Base-by-base conservation (phyloP, 2,888 invertebrate genomes). In the Paralinhomoeus sp. region DNA sequence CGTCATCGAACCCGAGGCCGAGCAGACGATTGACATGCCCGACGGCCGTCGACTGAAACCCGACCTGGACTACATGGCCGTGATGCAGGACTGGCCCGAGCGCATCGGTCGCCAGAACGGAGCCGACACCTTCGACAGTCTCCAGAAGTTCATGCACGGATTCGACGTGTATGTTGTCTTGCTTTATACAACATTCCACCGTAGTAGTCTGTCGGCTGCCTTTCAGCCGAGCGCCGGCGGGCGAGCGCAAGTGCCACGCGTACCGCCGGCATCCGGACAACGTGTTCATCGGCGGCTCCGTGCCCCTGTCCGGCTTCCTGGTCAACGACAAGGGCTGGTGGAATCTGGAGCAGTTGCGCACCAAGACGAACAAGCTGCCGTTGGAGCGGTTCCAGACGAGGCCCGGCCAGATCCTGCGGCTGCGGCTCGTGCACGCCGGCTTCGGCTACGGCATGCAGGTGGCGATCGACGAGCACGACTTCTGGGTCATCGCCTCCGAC, bases 261-360 rank as follows among this genome's bases (percentile, higher is more conserved):
- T 23, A 20, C 23, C 15, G 21, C 12, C 9, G 39, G 13, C 15
- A 9, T 15, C 15, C 9, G 9, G 39, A 39, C 18, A 23, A 23
- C 9, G 15, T 23, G 7, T 12, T 21, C 22, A 18, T 39, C 23
- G 39, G 39, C 9, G 39, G 39, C 9, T 21, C 22, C 9, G 15
- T 23, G 15, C 39, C 39, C 22, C 18, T 39, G 15, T 18, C 20
- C 15, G 39, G 13, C 39, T 21, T 39, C 22, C 5, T 39, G 15
- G 12, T 39, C 41, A 41, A 27, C 24, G 41, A 24, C 12, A 41
- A 41, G 18, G 41, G 41, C 7, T 41, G 41, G 41, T 23, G 31
- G 31, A 31, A 23, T 21, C 41, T 31, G 21, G 12, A 27, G 21
- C 31, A 24, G 18, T 15, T 41, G 7, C 20, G 15, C 13, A 41